Conservation (phyloP, 2,888 invertebrate genomes). For the Cartodere bifasciata region DNA sequence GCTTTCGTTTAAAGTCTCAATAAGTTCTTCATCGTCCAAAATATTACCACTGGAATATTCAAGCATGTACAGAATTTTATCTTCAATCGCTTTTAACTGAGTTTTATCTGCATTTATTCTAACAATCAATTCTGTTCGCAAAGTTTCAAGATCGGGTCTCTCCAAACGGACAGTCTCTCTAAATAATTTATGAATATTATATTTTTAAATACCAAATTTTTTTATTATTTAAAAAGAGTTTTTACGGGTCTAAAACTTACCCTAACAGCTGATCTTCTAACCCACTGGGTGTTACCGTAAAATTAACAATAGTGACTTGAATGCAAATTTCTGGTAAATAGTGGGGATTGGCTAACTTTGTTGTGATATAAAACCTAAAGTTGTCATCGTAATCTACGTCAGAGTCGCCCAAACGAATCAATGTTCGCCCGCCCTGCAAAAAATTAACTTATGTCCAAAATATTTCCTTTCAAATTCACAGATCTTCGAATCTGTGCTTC, state of each 20-base stretch:
- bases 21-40: slow-evolving; percentile 85
- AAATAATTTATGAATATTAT: slow-evolving; percentile 10
- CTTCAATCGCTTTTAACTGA: slow-evolving; percentile 74
- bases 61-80: slow-evolving; percentile 73
- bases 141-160: slow-evolving; percentile 72
- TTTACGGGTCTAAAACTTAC: slow-evolving; percentile 45
- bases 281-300: slow-evolving; percentile 80
- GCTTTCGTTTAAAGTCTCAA: slow-evolving; percentile 79
- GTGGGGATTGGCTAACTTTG: slow-evolving; percentile 86
- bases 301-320: slow-evolving; percentile 85
- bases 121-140: slow-evolving; percentile 69
- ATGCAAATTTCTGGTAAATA: slow-evolving; percentile 88
- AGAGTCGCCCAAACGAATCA: slow-evolving; percentile 75
- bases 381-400: slow-evolving; percentile 80
- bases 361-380: slow-evolving; percentile 82
- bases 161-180: slow-evolving; percentile 85
- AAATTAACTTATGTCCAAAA: no score
- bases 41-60: slow-evolving; percentile 81
- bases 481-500: no score
- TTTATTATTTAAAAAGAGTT: no score
- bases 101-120: slow-evolving; percentile 78
- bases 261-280: slow-evolving; percentile 85
- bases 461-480: no score
- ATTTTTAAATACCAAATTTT: slow-evolving; percentile 3
- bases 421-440: slow-evolving; percentile 57